Base-by-base conservation (phyloP, 2,888 invertebrate genomes). In the Parnassius mnemosyne region DNA sequence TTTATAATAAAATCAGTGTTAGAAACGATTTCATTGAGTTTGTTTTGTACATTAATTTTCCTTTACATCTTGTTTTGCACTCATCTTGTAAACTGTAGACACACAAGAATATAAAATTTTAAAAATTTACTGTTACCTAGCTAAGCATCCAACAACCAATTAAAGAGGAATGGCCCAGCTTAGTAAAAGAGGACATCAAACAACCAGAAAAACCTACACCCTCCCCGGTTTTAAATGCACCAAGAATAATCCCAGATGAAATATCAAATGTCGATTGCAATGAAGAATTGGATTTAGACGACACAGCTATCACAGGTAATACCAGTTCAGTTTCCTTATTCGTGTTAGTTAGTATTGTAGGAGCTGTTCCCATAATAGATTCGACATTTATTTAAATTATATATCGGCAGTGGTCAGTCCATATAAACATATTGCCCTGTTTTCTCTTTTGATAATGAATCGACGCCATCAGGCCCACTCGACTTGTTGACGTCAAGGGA, bases 151-250 rank as follows among this genome's bases (percentile, higher is more conserved):
- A 76, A 20, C 43, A 70, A 44, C 75, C 79, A 13, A 51, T 71
- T 2, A 71, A 69, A 60, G 87, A 89, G 56, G 86, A 88, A 64
- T 89, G 89, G 88, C 89, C 89, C 1, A 76, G 77, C 11, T 73
- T 88, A 11, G 83, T 82, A 13, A 70, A 67, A 62, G 66, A 69
- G 9, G 60, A 63, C 1, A 57, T 7, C 20, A 49, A 55, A 25
- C 10, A 41, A 12, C 16, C 51, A 1, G 41, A 60, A 0, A 57
- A 34, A 11, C 3, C 71, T 0, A 47, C 61, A 12, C 65, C 66
- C 11, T 60, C 61, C 47, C 52, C 68, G 3, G 65, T 66, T 34
- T 60, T 61, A 12, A 77, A 80, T 60, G 76, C 77, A 58, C 84
- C 85, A 0, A 69, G 66, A 20, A 60, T 81, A 2, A 82, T 84